phyloP scores from a whole-genome alignment of 2,888 invertebrate species.

The Latrodectus elegans region DNA sequence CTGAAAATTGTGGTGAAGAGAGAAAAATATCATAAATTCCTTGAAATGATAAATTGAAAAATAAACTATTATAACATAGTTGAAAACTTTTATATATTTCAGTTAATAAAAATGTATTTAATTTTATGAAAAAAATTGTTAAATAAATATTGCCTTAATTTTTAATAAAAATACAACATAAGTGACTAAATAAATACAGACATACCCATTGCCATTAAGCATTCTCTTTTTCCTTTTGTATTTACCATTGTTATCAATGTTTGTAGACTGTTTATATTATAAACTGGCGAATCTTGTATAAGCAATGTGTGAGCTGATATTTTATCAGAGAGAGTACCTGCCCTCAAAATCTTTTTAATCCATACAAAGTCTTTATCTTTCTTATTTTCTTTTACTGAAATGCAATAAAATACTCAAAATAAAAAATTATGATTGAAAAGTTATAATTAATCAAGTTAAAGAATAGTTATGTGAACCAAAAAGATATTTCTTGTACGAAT shows the following conservation, averaged over 20 bases:
- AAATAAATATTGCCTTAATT: background rate
- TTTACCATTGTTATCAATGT: conserved; percentile 85
- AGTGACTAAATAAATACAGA: background rate
- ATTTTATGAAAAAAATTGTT: background rate
- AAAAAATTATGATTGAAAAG: no score
- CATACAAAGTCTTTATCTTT: conserved; percentile 81
- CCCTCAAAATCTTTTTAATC: conserved; percentile 85
- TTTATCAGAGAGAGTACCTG: conserved; percentile 89
- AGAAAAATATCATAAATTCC: no score
- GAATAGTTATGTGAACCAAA: no score
- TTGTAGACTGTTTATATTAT: conserved; percentile 82
- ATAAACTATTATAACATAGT: no score
- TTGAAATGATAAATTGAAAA: no score
- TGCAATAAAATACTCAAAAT: background rate
- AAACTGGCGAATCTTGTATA: conserved; percentile 88
- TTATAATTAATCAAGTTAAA: no score
- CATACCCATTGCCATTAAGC: conserved; percentile 79
- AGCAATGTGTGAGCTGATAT: conserved; percentile 88
- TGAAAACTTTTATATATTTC: no score
- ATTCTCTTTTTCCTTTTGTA: conserved; percentile 83
- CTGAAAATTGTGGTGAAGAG: no score
- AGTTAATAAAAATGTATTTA: no score
- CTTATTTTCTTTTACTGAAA: conserved; percentile 43
- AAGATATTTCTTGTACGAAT: no score
- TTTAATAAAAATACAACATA: background rate